A percentile compares a stretch with the other conserved stretches of the same genome.
These are phyloP conservation scores for Pteropus rufus DNA, from an alignment of 2,797 vertebrate species.

Conservation along the genomic window DNA sequence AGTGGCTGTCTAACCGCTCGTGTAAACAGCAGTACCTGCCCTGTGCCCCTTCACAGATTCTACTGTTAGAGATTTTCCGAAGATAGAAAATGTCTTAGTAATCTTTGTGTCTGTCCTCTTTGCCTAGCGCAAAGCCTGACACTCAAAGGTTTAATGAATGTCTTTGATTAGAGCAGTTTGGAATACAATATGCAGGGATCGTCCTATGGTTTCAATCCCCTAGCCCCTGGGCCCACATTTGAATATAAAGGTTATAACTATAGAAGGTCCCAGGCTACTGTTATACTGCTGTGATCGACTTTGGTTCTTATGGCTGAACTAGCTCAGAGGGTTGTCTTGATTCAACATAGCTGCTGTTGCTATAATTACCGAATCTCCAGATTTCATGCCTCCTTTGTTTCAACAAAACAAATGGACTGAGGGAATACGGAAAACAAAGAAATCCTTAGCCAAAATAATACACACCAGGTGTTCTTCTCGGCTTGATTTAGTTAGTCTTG, in stretches of 20 bases:
- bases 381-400: conserved; percentile 7
- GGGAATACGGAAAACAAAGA: not conserved
- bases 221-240: not conserved
- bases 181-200: not conserved
- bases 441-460: not conserved
- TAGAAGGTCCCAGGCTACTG: not conserved
- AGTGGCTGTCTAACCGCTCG: not conserved
- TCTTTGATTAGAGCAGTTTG: not conserved
- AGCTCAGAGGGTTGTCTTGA: not conserved
- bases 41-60: not conserved
- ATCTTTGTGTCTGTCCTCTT: not conserved
- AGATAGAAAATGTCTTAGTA: not conserved
- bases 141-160: not conserved
- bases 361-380: not conserved
- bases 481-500: not conserved
- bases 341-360: not conserved
- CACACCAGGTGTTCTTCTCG: not conserved
- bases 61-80: not conserved
- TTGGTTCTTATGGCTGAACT: not conserved
- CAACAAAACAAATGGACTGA: not conserved
- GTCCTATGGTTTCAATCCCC: not conserved
- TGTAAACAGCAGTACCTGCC: not conserved
- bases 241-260: not conserved
- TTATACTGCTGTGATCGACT: not conserved
- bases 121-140: not conserved